These are phyloP conservation scores for Shinisaurus crocodilurus DNA, from an alignment of 2,113 vertebrate species.

Conservation along the genomic window DNA sequence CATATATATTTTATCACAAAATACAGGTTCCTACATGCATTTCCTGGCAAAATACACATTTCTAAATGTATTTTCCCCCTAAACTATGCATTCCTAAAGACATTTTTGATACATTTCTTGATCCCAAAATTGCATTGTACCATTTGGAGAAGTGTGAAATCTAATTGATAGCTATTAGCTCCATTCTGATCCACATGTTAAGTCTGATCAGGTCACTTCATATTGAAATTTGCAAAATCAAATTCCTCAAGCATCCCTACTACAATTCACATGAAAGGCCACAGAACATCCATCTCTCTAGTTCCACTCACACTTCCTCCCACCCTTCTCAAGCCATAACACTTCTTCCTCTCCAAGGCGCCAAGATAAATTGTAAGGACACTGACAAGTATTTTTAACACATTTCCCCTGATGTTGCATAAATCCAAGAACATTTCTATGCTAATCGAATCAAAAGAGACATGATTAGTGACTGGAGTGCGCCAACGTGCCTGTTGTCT, in stretches of 20 bases:
- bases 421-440: conserved; percentile 78
- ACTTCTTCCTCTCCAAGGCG: conserved; percentile 33
- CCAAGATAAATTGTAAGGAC: conserved; percentile 66
- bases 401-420: conserved; percentile 71
- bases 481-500: conserved; percentile 79
- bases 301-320: not conserved
- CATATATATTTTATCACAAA: not conserved
- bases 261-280: not conserved
- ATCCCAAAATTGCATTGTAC: not conserved
- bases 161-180: not conserved
- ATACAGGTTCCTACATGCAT: not conserved
- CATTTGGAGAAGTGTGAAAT: not conserved
- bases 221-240: not conserved
- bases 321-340: not conserved
- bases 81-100: not conserved
- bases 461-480: conserved; percentile 78
- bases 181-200: not conserved
- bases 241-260: not conserved
- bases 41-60: not conserved
- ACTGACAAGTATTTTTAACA: conserved; percentile 77
- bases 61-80: not conserved
- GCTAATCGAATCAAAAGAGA: conserved; percentile 82
- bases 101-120: not conserved
- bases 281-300: not conserved
- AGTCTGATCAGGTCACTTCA: not conserved